These are phyloP conservation scores for Brotogeris chrysoptera DNA, from an alignment of 2,797 vertebrate species.

Conservation along the genomic window DNA sequence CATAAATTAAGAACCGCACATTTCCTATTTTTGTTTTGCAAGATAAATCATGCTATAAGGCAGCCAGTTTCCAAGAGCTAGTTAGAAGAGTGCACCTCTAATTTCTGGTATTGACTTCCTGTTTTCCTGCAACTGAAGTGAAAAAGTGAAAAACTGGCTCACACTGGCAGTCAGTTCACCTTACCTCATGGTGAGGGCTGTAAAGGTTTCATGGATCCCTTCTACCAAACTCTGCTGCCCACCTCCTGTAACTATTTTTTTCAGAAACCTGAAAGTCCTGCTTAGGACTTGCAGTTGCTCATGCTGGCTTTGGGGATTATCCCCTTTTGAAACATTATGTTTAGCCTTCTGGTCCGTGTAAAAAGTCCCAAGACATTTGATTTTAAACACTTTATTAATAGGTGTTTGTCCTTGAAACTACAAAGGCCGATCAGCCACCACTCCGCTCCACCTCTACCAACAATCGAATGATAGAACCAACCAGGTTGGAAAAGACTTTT, in stretches of 20 bases:
- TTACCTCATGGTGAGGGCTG: not conserved
- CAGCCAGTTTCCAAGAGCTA: not conserved
- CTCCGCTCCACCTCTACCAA: not conserved
- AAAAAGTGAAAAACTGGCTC: not conserved
- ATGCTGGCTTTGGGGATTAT: not conserved
- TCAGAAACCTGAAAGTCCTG: not conserved
- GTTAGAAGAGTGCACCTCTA: not conserved
- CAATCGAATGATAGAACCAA: not conserved
- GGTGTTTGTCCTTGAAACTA: not conserved
- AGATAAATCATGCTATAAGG: not conserved
- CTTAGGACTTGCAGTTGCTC: not conserved
- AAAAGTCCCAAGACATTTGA: not conserved
- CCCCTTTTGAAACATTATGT: not conserved
- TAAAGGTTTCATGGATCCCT: not conserved
- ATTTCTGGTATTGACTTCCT: not conserved
- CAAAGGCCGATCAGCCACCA: rapidly evolving
- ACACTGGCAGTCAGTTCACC: not conserved
- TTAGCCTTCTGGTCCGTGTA: not conserved
- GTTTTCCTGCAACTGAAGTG: not conserved
- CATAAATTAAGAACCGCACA: not conserved
- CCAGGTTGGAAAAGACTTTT: not conserved
- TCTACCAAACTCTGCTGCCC: not conserved
- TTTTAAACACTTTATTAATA: not conserved
- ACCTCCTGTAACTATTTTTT: not conserved
- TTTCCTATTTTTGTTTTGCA: not conserved